phyloP scores from a whole-genome alignment of 2,888 invertebrate genomes.

The Drosophila kanekoi region DNA sequence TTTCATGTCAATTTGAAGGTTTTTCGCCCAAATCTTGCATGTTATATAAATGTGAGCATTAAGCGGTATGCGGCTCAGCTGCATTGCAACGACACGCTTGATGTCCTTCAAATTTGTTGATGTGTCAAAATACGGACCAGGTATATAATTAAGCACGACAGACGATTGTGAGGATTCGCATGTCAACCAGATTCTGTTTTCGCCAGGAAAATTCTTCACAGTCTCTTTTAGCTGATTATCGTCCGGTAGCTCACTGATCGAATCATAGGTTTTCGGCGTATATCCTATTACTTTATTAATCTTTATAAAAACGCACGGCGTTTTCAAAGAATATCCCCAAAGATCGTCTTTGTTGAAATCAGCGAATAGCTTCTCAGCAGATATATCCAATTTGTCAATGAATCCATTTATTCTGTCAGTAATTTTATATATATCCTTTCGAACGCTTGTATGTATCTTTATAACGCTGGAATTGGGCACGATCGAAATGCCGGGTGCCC shows the following conservation, averaged over 20 bases:
- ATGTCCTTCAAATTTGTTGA: constrained; percentile 17
- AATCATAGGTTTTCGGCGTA: constrained; percentile 49
- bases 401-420: constrained; percentile 45
- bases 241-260: constrained; percentile 25
- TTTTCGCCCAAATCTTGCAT: constrained; percentile 63
- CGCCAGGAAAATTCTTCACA: constrained; percentile 22
- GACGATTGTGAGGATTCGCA: constrained; percentile 14
- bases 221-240: not conserved
- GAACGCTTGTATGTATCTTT: constrained; percentile 3
- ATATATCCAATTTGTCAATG: constrained; percentile 10
- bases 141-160: constrained; percentile 34
- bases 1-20: constrained; percentile 40
- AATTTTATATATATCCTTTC: constrained; percentile 21
- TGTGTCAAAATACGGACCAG: constrained; percentile 56
- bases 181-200: constrained; percentile 56
- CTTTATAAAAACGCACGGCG: constrained; percentile 59
- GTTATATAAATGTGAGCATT: constrained; percentile 22
- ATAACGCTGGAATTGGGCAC: constrained; percentile 26
- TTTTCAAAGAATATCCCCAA: constrained; percentile 52
- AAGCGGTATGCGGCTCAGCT: constrained; percentile 36
- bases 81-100: constrained; percentile 52
- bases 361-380: constrained; percentile 12
- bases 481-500: constrained; percentile 52
- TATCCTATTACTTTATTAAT: constrained; percentile 54
- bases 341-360: constrained; percentile 50